Conservation (phyloP, 2,797 vertebrate species). For the Myotis vivesi region DNA sequence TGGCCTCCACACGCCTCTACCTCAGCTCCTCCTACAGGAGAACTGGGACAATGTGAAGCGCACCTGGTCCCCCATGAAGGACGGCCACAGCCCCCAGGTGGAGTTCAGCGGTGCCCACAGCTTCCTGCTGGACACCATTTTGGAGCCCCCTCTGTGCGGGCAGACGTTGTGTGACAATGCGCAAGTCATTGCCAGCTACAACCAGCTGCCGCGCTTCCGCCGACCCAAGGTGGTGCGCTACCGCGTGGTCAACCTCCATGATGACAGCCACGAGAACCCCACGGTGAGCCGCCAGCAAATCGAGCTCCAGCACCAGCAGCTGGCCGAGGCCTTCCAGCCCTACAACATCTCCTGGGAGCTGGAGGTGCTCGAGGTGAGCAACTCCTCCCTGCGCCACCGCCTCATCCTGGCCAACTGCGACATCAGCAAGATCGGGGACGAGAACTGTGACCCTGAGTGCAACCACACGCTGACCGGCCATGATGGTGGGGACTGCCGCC, state of each 20-base stretch:
- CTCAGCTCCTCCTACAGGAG: constrained; percentile 95
- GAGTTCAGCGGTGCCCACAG: constrained; percentile 84
- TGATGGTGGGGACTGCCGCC: constrained; percentile 94
- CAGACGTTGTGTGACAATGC: constrained; percentile 96
- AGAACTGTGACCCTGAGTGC: constrained; percentile 94
- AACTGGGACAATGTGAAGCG: constrained; percentile 92
- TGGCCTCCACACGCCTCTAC: constrained; percentile 87
- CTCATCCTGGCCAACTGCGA: constrained; percentile 97
- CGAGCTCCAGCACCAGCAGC: constrained; percentile 94
- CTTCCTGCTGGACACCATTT: constrained; percentile 90
- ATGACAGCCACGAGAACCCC: constrained; percentile 88
- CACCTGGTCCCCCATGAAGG: constrained; percentile 90
- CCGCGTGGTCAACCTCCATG: constrained; percentile 93
- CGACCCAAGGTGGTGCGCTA: constrained; percentile 93
- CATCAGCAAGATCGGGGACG: constrained; percentile 95
- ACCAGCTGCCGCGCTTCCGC: constrained; percentile 91
- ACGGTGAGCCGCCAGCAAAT: constrained; percentile 95
- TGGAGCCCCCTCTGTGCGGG: constrained; percentile 95
- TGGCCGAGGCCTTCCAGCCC: constrained; percentile 92
- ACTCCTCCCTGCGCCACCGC: constrained; percentile 93
- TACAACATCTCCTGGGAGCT: constrained; percentile 99
- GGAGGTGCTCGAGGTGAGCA: constrained; percentile 93
- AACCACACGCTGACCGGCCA: constrained; percentile 96
- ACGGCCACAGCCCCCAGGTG: constrained; percentile 86
- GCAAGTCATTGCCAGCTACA: constrained; percentile 94